Evolutionary conservation across 1,140 invertebrate species (phyloP), one percentile per base, ranked within the genome.

Genomic region (Neotoxoptera formosana): DNA sequence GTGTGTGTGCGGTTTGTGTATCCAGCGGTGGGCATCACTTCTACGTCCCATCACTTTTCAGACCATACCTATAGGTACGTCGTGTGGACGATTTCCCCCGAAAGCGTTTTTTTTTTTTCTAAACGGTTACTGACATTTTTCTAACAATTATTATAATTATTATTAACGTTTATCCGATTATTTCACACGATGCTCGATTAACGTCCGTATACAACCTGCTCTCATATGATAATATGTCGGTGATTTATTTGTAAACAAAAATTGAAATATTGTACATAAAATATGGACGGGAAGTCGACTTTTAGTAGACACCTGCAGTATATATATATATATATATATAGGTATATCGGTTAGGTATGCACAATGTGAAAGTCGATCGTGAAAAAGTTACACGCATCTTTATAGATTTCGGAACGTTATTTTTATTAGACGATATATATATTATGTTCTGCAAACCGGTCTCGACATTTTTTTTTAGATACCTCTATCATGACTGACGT

Each of bases 331-430:
- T n/a, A n/a, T n/a, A n/a, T n/a, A n/a, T n/a, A n/a, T n/a, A n/a
- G n/a, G n/a, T n/a, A n/a, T n/a, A n/a, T n/a, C n/a, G n/a, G n/a
- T n/a, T n/a, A 53, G 51, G 51, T 53, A 34, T 23, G 76, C 76
- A 23, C 76, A 83, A 36, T 23, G 76, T 83, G 76, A 83, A 83
- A 83, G 76, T 83, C 34, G 21, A 83, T 83, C 76, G 76, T 36
- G 34, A 83, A 83, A 83, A 83, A 83, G 76, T 83, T 83, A 83
- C n/a, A 83, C 7, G 76, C 76, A 36, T 83, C 76, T 83, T 34
- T 83, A 36, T 23, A 83, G 21, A 36, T 83, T 83, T 83, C 34
- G 76, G 76, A 83, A 83, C 76, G 76, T 23, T 36, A 83, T 36
- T 83, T 81, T 84, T 84, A 84, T 84, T 84, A 41, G 36, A 14